A percentile compares a stretch with the other conserved stretches of the same genome.
These are phyloP conservation scores for Branchipolynoe longqiensis DNA, from an alignment of 2,888 invertebrate genomes.

Conservation along the genomic window DNA sequence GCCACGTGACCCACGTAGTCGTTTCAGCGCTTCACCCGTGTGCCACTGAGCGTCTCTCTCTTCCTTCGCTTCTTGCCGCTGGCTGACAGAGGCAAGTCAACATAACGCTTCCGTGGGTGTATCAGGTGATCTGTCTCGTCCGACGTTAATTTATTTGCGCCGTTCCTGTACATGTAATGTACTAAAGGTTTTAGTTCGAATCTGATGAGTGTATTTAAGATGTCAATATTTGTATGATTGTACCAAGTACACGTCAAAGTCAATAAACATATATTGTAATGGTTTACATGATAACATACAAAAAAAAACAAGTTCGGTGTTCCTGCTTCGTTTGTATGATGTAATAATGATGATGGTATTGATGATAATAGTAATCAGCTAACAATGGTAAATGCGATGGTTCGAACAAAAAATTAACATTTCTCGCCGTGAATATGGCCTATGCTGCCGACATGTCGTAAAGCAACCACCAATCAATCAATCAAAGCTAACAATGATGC, in stretches of 20 bases:
- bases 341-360: no score
- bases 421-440: no score
- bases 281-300: conserved; percentile 52
- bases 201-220: conserved; percentile 62
- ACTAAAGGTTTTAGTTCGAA: conserved; percentile 58
- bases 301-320: no score
- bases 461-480: no score
- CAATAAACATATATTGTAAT: conserved; percentile 63
- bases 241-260: conserved; percentile 62
- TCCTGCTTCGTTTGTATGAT: no score
- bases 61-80: conserved; percentile 47
- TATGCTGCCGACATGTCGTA: no score
- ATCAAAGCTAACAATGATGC: no score
- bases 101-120: conserved; percentile 48
- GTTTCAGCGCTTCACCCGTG: conserved; percentile 51
- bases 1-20: conserved; percentile 37
- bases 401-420: no score
- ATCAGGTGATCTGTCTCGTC: conserved; percentile 50
- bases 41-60: conserved; percentile 11
- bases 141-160: conserved; percentile 52
- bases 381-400: no score
- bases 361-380: no score
- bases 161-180: conserved; percentile 62
- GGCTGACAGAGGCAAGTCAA: conserved; percentile 36
- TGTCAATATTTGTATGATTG: conserved; percentile 63